Percentiles rank a stretch among this genome's conserved stretches.
Evolutionary conservation across 2,797 vertebrate genomes (phyloP).

Genomic region (Crypturellus tataupa): DNA sequence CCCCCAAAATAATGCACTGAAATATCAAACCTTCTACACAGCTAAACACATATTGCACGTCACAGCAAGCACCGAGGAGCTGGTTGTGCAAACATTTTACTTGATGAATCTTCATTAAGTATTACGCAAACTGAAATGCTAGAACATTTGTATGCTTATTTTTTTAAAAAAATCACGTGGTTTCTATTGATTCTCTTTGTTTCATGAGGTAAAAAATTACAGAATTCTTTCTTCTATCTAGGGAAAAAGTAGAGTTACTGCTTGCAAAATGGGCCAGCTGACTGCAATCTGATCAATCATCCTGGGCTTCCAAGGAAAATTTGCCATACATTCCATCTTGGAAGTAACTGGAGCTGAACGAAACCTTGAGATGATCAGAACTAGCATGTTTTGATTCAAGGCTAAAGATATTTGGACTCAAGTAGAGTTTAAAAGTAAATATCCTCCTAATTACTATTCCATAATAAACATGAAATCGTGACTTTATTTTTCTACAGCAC

Average conservation of each 20-base stretch:
- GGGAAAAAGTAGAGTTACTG: background rate
- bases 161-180: background rate
- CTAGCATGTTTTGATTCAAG: background rate
- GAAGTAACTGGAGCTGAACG: background rate
- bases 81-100: background rate
- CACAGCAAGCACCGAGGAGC: background rate
- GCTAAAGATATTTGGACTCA: background rate
- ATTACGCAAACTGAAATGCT: background rate
- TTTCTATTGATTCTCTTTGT: background rate
- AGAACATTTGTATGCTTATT: background rate
- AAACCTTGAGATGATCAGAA: background rate
- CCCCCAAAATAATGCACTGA: background rate
- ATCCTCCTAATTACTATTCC: background rate
- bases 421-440: background rate
- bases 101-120: background rate
- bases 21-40: background rate
- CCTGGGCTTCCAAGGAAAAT: background rate
- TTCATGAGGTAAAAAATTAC: background rate
- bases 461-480: background rate
- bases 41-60: background rate
- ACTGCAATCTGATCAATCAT: fast-evolving
- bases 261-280: background rate
- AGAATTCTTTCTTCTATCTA: background rate
- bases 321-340: background rate
- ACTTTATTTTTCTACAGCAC: background rate